These are phyloP conservation scores for Thomomys bottae DNA, from an alignment of 2,113 vertebrate species.

Conservation along the genomic window DNA sequence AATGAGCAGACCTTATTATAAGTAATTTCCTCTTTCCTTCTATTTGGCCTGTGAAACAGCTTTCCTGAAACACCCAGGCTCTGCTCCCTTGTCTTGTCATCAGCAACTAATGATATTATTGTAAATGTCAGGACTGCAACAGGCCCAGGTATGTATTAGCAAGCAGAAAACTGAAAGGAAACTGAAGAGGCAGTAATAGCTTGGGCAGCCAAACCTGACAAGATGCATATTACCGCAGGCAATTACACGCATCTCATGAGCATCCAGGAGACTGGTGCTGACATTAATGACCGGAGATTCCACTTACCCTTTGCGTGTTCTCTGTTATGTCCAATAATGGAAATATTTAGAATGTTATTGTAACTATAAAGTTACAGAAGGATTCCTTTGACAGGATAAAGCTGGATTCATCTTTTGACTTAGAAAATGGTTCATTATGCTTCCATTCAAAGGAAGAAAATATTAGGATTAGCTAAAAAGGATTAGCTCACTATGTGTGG, in stretches of 20 bases:
- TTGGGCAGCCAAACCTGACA: constrained; percentile 51
- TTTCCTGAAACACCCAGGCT: constrained; percentile 26
- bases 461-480: background rate
- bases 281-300: constrained; percentile 63
- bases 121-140: constrained; percentile 38
- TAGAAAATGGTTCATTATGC: constrained; percentile 49
- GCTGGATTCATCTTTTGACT: constrained; percentile 53
- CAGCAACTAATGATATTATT: constrained; percentile 49
- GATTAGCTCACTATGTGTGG: background rate
- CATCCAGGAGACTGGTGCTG: background rate
- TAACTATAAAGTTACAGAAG: constrained; percentile 67
- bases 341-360: constrained; percentile 69
- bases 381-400: constrained; percentile 50
- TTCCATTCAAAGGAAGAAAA: constrained; percentile 53
- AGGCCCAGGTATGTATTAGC: background rate
- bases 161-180: constrained; percentile 53
- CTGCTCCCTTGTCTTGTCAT: constrained; percentile 34
- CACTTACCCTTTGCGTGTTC: constrained; percentile 57
- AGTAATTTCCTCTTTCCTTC: background rate
- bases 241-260: constrained; percentile 24
- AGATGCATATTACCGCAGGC: background rate
- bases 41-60: background rate
- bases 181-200: constrained; percentile 52
- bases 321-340: constrained; percentile 61
- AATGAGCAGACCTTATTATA: background rate